Evolutionary conservation across 2,797 vertebrate genomes (phyloP).

Genomic region (Mastacembelus armatus): DNA sequence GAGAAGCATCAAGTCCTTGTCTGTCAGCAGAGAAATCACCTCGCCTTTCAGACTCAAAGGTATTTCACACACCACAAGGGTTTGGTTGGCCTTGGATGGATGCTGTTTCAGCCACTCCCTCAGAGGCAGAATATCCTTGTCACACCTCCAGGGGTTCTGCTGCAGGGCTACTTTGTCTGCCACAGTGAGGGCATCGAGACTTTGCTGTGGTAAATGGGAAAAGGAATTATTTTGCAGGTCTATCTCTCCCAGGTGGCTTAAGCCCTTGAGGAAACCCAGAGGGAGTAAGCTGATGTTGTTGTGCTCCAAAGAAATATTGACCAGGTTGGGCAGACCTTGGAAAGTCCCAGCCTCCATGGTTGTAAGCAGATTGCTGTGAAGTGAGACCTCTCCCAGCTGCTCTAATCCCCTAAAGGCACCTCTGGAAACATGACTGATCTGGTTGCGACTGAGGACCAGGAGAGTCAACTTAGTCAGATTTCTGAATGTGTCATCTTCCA

Average conservation of each 20-base stretch:
- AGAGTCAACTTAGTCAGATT: conserved; percentile 88
- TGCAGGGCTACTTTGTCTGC: conserved; percentile 84
- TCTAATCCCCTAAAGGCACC: conserved; percentile 87
- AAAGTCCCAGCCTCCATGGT: conserved; percentile 83
- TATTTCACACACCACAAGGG: conserved; percentile 81
- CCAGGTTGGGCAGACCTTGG: conserved; percentile 83
- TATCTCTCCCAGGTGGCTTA: conserved; percentile 79
- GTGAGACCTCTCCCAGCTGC: conserved; percentile 87
- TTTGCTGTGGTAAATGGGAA: conserved; percentile 81
- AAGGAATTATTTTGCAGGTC: conserved; percentile 91
- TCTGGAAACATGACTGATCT: conserved; percentile 80
- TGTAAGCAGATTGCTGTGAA: conserved; percentile 89
- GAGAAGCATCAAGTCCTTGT: conserved; percentile 51
- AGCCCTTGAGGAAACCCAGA: conserved; percentile 77
- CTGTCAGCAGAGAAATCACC: conserved; percentile 70
- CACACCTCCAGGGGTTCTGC: conserved; percentile 95
- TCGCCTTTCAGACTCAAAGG: conserved; percentile 76
- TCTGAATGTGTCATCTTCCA: conserved; percentile 85
- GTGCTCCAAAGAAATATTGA: conserved; percentile 92
- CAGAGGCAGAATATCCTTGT: conserved; percentile 86
- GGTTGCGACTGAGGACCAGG: conserved; percentile 91
- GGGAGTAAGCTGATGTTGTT: conserved; percentile 87
- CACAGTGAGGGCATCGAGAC: conserved; percentile 82
- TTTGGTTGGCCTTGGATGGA: conserved; percentile 80
- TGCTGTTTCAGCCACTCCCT: conserved; percentile 86